A percentile compares a stretch with the other conserved stretches of the same genome.
These are phyloP conservation scores for Corythaixoides concolor DNA, from an alignment of 2,113 vertebrate species.

Conservation along the genomic window DNA sequence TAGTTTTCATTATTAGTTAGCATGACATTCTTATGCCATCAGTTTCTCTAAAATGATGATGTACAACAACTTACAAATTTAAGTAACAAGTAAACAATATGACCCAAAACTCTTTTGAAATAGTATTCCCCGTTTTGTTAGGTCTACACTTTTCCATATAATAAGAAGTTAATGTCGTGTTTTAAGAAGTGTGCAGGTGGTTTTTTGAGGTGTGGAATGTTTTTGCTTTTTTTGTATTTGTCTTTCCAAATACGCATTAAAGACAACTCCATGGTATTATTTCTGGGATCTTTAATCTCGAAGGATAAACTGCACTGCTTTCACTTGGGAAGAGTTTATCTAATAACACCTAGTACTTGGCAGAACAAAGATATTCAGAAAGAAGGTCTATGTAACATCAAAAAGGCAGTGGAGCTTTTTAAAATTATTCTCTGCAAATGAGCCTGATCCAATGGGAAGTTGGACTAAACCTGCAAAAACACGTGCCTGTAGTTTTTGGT, in stretches of 20 bases:
- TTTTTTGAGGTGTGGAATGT: neutral
- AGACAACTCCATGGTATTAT: neutral
- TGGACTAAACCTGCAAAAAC: neutral
- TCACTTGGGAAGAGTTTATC: slow-evolving; percentile 14
- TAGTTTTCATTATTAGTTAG: neutral
- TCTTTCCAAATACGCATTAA: neutral
- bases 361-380: neutral
- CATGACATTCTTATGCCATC: neutral
- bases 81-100: neutral
- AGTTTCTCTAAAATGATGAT: neutral
- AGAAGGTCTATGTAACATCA: neutral
- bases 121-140: neutral
- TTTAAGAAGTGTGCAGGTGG: neutral
- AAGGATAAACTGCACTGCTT: neutral
- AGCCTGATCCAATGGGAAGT: neutral
- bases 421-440: neutral
- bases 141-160: neutral
- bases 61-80: neutral
- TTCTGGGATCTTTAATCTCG: neutral
- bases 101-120: neutral
- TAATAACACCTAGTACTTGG: neutral
- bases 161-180: neutral
- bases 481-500: neutral
- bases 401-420: neutral
- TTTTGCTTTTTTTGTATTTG: neutral